A percentile compares a stretch with the other conserved stretches of the same genome.
Conservation (phyloP, 2,113 vertebrate genomes). For the Stomatorhinus ivindoensis region DNA sequence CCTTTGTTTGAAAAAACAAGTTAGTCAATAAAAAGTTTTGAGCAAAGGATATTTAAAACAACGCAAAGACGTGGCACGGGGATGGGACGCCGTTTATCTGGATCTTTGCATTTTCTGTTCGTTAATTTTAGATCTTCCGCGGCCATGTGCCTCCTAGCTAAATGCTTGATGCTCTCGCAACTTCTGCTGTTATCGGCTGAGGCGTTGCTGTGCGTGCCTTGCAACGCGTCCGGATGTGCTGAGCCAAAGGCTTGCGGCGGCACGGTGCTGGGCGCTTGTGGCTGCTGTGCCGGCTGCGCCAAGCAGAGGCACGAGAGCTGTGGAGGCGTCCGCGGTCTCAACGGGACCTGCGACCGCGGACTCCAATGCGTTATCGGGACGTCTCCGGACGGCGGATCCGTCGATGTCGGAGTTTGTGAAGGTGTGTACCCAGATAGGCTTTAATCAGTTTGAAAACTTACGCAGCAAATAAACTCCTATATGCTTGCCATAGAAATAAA, state of each 20-base stretch:
- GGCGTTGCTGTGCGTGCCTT: constrained; percentile 68
- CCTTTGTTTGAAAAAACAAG: not conserved
- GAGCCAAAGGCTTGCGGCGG: constrained; percentile 68
- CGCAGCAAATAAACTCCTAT: not conserved
- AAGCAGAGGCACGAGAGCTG: constrained; percentile 73
- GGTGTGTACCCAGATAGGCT: constrained; percentile 45
- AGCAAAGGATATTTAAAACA: not conserved
- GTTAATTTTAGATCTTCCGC: not conserved
- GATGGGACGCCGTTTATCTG: not conserved
- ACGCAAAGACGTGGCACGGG: not conserved
- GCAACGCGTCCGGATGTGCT: constrained; percentile 74
- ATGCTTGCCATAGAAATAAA: not conserved
- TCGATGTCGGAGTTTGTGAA: constrained; percentile 76
- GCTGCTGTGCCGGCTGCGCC: constrained; percentile 74
- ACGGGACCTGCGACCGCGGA: constrained; percentile 71
- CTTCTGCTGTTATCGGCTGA: not conserved
- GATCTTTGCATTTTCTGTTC: not conserved
- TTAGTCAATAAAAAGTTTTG: not conserved
- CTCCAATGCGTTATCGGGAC: constrained; percentile 76
- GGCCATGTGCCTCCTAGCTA: not conserved
- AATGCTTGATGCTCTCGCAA: not conserved
- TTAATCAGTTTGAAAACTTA: not conserved
- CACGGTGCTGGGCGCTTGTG: constrained; percentile 69
- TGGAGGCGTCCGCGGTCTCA: constrained; percentile 69
- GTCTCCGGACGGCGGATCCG: constrained; percentile 68